Conservation (phyloP, 2,888 invertebrate species). For the Caenorhabditis becei region DNA sequence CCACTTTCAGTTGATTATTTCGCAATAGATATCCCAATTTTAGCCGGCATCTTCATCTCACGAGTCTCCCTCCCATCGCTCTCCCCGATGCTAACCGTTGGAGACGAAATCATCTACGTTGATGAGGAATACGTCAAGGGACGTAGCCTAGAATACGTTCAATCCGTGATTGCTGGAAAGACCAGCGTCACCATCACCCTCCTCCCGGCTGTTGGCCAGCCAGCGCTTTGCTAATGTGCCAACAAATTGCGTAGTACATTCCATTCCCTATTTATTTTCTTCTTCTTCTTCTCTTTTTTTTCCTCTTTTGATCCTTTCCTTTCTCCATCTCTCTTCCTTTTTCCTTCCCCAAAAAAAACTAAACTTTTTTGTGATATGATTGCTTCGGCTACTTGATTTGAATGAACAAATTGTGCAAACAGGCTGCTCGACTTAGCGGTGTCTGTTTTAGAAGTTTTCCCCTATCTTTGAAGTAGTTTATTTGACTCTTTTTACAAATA, state of each 20-base stretch:
- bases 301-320: conserved; percentile 1
- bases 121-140: conserved; percentile 74
- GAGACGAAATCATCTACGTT: conserved; percentile 76
- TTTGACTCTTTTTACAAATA: background rate
- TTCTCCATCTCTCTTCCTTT: background rate
- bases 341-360: background rate
- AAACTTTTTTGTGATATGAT: conserved; percentile 30
- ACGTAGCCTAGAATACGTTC: conserved; percentile 71
- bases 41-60: conserved; percentile 76
- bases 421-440: background rate
- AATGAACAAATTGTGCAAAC: conserved; percentile 6
- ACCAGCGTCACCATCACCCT: conserved; percentile 71
- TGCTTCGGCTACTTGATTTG: conserved; percentile 23
- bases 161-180: conserved; percentile 73
- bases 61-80: conserved; percentile 73
- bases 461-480: background rate
- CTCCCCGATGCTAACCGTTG: conserved; percentile 73
- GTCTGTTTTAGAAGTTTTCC: conserved; percentile 5
- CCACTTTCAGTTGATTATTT: background rate
- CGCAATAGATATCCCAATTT: background rate
- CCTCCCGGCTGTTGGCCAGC: conserved; percentile 70
- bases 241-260: background rate
- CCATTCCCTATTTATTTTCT: background rate
- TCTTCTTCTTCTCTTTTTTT: conserved; percentile 16
- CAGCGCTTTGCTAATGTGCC: conserved; percentile 63